phyloP scores from a whole-genome alignment of 2,797 vertebrate species.

The Varecia variegata region DNA sequence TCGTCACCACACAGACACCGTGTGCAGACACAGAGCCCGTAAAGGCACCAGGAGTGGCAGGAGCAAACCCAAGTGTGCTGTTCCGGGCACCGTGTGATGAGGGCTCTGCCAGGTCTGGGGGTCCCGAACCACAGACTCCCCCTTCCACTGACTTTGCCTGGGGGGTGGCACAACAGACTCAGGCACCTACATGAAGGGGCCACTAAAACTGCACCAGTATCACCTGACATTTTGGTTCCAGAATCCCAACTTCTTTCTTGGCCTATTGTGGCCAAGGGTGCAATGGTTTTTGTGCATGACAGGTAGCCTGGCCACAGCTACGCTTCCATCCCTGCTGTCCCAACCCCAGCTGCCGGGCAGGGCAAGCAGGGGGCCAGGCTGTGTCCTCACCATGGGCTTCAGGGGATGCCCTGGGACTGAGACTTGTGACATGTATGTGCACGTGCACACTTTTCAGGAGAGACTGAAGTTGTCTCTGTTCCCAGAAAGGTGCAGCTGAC shows the following conservation, averaged over 20 bases:
- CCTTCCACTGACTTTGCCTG: background rate
- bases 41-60: too few species aligned
- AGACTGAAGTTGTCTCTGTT: too few species aligned
- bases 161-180: too few species aligned
- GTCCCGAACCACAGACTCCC: background rate
- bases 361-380: background rate
- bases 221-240: background rate
- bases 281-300: too few species aligned
- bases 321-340: background rate
- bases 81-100: fast-evolving
- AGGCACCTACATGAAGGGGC: too few species aligned
- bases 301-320: fast-evolving
- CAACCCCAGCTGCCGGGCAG: too few species aligned
- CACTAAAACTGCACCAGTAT: background rate
- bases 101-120: background rate
- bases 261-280: too few species aligned
- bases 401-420: background rate
- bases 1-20: background rate
- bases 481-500: too few species aligned
- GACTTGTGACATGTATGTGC: fast-evolving
- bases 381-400: fast-evolving
- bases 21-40: background rate
- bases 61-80: background rate
- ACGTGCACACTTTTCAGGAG: too few species aligned
- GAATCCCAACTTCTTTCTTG: background rate